These are phyloP conservation scores for Rhinogobius similis DNA, from an alignment of 2,113 vertebrate genomes.

Conservation along the genomic window DNA sequence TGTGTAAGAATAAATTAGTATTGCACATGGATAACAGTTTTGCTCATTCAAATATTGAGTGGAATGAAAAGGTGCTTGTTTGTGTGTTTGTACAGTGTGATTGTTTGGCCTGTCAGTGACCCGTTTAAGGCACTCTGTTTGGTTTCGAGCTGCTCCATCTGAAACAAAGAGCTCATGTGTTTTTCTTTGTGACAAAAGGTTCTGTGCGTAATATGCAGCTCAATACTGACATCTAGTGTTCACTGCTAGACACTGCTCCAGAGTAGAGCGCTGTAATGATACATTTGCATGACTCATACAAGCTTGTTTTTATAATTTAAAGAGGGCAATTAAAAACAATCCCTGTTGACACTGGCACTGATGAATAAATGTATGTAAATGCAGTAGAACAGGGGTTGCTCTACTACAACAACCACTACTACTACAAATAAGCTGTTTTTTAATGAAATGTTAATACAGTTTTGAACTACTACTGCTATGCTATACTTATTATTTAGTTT, in stretches of 20 bases:
- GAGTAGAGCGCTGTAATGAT: background rate
- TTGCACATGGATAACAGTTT: background rate
- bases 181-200: constrained; percentile 27
- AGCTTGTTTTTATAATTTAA: background rate
- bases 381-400: no score
- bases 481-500: no score
- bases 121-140: background rate
- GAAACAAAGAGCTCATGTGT: constrained; percentile 36
- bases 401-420: no score
- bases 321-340: background rate
- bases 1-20: background rate
- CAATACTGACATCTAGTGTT: constrained; percentile 56
- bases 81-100: background rate
- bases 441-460: no score
- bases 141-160: background rate
- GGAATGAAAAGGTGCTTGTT: background rate
- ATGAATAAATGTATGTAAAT: no score
- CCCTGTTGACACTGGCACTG: background rate
- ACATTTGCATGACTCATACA: background rate
- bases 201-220: background rate
- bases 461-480: no score
- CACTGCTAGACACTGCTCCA: background rate
- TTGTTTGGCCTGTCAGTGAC: background rate
- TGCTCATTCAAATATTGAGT: background rate
- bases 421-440: no score